Evolutionary conservation across 2,113 vertebrate species (phyloP).

Genomic region (Mus pahari): DNA sequence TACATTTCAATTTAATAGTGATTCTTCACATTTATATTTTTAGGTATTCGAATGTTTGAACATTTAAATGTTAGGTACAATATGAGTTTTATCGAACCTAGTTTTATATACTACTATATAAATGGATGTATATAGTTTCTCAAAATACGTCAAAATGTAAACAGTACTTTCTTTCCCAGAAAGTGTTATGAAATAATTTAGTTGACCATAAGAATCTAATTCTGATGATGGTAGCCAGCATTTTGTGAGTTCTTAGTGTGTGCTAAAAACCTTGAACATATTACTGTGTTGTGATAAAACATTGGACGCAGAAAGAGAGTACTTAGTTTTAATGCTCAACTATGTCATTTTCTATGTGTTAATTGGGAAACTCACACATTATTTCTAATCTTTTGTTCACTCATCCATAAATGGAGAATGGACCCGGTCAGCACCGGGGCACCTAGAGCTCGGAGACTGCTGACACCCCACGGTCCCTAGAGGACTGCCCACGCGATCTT

Average conservation of each 20-base stretch:
- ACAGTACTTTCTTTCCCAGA: not conserved
- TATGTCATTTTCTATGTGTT: constrained; percentile 22
- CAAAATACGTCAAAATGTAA: not conserved
- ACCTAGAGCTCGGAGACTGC: no score
- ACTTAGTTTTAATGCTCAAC: constrained; percentile 27
- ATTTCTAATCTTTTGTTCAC: not conserved
- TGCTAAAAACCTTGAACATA: not conserved
- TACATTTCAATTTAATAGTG: not conserved
- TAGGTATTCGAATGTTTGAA: not conserved
- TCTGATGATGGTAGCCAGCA: constrained; percentile 11
- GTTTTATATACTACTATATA: not conserved
- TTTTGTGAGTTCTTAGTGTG: constrained; percentile 22
- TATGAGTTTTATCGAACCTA: not conserved
- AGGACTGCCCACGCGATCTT: no score
- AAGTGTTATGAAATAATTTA: constrained; percentile 20
- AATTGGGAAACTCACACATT: not conserved
- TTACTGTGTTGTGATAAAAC: constrained; percentile 17
- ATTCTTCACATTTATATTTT: constrained; percentile 37
- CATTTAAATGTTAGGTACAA: not conserved
- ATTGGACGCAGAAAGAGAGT: not conserved
- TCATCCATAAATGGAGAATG: not conserved
- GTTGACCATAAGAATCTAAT: not conserved
- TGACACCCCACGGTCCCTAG: no score
- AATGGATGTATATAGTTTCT: constrained; percentile 12
- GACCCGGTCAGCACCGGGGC: no score